Base-by-base conservation (phyloP, 2,797 vertebrate species). In the Myotis findleyi region DNA sequence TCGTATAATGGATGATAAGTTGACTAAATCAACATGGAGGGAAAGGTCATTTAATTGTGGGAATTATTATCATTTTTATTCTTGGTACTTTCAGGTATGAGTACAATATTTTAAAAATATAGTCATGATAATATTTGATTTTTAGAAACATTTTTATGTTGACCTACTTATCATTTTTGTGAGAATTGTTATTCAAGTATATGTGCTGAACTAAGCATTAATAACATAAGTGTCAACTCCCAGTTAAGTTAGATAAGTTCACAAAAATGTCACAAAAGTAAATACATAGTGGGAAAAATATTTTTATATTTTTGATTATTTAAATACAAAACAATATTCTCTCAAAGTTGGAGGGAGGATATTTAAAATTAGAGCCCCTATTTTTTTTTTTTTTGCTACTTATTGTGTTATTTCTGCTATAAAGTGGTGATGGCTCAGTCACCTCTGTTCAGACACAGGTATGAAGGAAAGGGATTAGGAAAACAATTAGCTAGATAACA, bases 21-120 rank as follows among this genome's bases (percentile, higher is more conserved):
- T 88, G 62, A 82, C 6, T 87, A 36, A 92, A 79, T 92, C 86
- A 92, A 30, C 75, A 62, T 92, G 69, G 62, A 97, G 30, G 23
- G 81, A 84, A 94, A 88, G 62, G 44, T 82, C 66, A 77, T 68
- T n/a, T 25, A 49, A 14, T 85, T 68, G 21, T 57, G 76, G 41
- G 62, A 85, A 64, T 84, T 95, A 69, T 62, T 87, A 33, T 33
- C 21, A 16, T 87, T 79, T 94, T 86, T 87, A 53, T 71, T 92
- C 27, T 84, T 75, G 21, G 38, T 69, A 33, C n/a, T 81, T 89
- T 81, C 30, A 93, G 20, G 51, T 85, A 10, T 2, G n/a, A 82
- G 27, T 27, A 44, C 62, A 36, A 66, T 72, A 53, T 68, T 85
- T 93, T 80, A 41, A 16, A 16, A 18, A 79, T 53, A 38, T 33